Evolutionary conservation across 1,140 invertebrate species (phyloP), one percentile per base, ranked within the genome.

Genomic region (Ceratina australensis): DNA sequence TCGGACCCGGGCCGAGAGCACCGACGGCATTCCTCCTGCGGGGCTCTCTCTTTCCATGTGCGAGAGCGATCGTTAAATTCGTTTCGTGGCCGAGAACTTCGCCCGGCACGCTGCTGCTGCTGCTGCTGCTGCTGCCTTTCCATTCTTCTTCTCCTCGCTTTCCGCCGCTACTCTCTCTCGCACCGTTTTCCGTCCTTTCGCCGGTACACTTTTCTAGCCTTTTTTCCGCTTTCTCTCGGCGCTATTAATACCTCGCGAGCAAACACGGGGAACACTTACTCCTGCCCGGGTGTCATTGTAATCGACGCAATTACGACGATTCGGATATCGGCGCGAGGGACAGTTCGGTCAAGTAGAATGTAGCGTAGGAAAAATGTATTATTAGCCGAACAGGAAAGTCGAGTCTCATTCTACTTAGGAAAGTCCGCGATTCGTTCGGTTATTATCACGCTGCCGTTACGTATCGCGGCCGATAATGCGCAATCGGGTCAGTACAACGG

Each of bases 51-150:
- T 82, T 69, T 85, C 83, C 78, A 80, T 76, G 72, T 80, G 82
- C 83, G 60, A 84, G 72, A 85, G 76, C 83, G 83, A 85, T 85
- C 83, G 83, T 85, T 85, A 85, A 85, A 84, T 85, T 80, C 83
- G 82, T 85, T 85, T 85, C 83, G 74, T 84, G 82, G 82, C 83
- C 83, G 83, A 85, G 83, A 85, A 85, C 83, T 85, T 85, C 82
- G 79, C 33, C 61, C 73, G 26, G 65, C 73, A 66, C 72, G 61
- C 67, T 73, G 72, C 74, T 56, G n/a, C 73, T 65, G n/a, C n/a
- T 73, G 72, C 74, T 56, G 61, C 67, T 73, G 72, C 74, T 56
- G 67, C 59, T 67, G 78, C 56, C 49, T 76, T 61, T 76, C 65
- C 72, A 71, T 69, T 72, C 67, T 68, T 66, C 49, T 28, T 61